A percentile compares a stretch with the other conserved stretches of the same genome.
Conservation (phyloP, 2,113 vertebrate genomes). For the Heliornis fulica region DNA sequence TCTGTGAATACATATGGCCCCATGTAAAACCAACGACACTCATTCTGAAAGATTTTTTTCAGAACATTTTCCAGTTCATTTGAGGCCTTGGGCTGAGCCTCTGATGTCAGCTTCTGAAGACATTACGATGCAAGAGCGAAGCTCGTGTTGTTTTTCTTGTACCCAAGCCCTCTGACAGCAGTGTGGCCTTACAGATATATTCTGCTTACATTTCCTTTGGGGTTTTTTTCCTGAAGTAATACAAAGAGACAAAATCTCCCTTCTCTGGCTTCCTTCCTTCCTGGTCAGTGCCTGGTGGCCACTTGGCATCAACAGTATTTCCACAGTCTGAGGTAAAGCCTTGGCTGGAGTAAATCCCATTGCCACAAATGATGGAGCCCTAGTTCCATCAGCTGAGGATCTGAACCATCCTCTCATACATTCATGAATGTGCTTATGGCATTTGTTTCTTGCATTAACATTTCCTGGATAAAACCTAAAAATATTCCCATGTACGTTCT, state of each 20-base stretch:
- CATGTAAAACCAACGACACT: not conserved
- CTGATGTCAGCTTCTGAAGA: not conserved
- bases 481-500: not conserved
- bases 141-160: not conserved
- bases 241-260: not conserved
- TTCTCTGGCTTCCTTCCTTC: not conserved
- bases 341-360: not conserved
- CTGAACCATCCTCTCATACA: not conserved
- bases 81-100: not conserved
- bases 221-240: not conserved
- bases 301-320: not conserved
- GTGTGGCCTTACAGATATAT: not conserved
- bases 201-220: not conserved
- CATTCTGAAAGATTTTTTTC: not conserved
- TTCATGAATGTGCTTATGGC: not conserved
- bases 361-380: not conserved
- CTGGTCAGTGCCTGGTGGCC: not conserved
- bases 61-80: not conserved
- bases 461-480: not conserved
- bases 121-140: not conserved
- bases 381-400: not conserved
- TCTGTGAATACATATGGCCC: rapidly evolving
- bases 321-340: not conserved
- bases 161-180: not conserved
- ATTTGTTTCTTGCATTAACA: not conserved